phyloP scores from a whole-genome alignment of 2,888 invertebrate species.

The Dexiosoma caninum region DNA sequence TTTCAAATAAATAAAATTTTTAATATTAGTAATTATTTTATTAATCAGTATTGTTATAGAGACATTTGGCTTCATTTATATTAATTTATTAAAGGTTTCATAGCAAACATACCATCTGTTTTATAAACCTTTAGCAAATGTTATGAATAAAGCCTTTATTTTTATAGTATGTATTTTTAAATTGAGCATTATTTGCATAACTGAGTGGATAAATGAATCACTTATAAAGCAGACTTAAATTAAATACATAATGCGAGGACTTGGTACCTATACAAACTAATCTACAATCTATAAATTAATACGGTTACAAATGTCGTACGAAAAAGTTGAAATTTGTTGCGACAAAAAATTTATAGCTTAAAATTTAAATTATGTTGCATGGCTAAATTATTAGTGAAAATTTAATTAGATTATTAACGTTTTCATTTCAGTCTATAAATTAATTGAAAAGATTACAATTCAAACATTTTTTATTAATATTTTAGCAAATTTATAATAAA shows the following conservation, averaged over 20 bases:
- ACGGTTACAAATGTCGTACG: background rate
- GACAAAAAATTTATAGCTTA: background rate
- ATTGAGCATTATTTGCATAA: background rate
- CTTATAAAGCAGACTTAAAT: background rate
- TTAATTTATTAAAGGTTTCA: too few relatives aligned
- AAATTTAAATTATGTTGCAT: background rate
- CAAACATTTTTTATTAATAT: background rate
- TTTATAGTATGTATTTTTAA: too few relatives aligned
- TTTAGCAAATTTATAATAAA: constrained; percentile 37
- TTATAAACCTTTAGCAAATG: too few relatives aligned
- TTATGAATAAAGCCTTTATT: too few relatives aligned
- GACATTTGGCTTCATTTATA: too few relatives aligned
- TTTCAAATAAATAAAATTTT: background rate
- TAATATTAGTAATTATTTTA: background rate
- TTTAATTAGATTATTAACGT: background rate
- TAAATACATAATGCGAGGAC: constrained; percentile 53
- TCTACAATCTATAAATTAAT: background rate
- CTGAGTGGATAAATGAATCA: background rate
- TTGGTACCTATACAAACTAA: constrained; percentile 44
- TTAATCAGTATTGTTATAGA: background rate
- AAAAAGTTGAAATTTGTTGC: background rate
- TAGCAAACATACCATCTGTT: too few relatives aligned
- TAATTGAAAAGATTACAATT: constrained; percentile 9
- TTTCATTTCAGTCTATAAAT: constrained; percentile 51
- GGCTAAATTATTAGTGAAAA: background rate